phyloP scores from a whole-genome alignment of 2,113 vertebrate genomes.

The Microcebus lehilahytsara region DNA sequence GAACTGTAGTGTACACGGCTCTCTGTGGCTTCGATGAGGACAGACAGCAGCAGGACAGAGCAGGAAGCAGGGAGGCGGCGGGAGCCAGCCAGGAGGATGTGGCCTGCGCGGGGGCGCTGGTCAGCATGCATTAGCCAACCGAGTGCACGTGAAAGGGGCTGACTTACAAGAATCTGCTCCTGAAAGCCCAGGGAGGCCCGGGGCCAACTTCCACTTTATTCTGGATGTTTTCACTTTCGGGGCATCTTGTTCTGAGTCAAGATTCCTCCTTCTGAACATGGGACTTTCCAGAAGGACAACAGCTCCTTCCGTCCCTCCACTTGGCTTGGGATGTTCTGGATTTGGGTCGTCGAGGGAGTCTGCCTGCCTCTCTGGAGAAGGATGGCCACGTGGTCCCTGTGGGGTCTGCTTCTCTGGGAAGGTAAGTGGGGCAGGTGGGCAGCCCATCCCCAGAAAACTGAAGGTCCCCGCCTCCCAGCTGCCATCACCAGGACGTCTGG shows the following conservation, averaged over 20 bases:
- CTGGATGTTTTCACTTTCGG: slow-evolving; percentile 55
- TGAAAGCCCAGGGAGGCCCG: background rate
- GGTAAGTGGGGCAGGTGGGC: slow-evolving; percentile 47
- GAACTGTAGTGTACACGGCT: background rate
- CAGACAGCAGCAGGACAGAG: background rate
- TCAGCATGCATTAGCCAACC: background rate
- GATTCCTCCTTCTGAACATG: slow-evolving; percentile 66
- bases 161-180: slow-evolving; percentile 60
- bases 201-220: slow-evolving; percentile 72
- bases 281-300: slow-evolving; percentile 68
- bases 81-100: background rate
- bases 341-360: background rate
- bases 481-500: background rate
- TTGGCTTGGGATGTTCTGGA: background rate
- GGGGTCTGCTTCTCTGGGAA: slow-evolving; percentile 65
- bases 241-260: slow-evolving; percentile 67
- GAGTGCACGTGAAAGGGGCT: background rate
- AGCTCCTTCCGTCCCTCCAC: background rate
- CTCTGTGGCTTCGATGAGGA: background rate
- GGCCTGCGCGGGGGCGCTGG: background rate
- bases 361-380: background rate
- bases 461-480: background rate
- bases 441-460: background rate
- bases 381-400: slow-evolving; percentile 9
- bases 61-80: background rate